Conservation (phyloP, 1,140 invertebrate species). For the Drosophila biarmipes region DNA sequence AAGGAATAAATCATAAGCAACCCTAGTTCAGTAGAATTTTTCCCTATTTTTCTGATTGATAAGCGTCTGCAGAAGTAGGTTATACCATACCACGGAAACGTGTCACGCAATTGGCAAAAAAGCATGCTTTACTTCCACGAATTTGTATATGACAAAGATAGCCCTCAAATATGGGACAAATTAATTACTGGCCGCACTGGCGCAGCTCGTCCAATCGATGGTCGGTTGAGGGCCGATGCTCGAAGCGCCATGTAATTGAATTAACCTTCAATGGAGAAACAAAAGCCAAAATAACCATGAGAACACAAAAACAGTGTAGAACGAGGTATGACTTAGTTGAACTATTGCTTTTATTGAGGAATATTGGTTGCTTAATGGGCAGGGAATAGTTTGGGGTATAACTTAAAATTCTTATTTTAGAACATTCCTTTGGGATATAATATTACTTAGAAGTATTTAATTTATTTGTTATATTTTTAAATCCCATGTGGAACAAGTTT, state of each 20-base stretch:
- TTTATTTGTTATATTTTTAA: not conserved
- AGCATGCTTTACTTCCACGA: slow-evolving; percentile 3
- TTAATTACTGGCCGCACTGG: slow-evolving; percentile 29
- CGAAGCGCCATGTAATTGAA: slow-evolving; percentile 62
- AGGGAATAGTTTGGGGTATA: not conserved
- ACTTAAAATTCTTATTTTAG: no score
- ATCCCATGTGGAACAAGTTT: not conserved
- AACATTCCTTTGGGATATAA: not conserved
- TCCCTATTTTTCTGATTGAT: slow-evolving; percentile 11
- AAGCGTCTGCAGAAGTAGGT: slow-evolving; percentile 24
- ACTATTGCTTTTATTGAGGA: slow-evolving; percentile 7
- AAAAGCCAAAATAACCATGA: slow-evolving; percentile 49
- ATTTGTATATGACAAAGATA: slow-evolving; percentile 37
- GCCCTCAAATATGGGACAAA: slow-evolving; percentile 34
- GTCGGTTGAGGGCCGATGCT: slow-evolving; percentile 22
- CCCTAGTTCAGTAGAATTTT: slow-evolving; percentile 25
- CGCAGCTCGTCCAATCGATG: slow-evolving; percentile 56
- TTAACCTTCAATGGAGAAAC: slow-evolving; percentile 68
- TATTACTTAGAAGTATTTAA: not conserved
- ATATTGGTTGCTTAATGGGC: slow-evolving; percentile 10
- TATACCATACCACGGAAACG: slow-evolving; percentile 23
- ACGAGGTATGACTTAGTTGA: slow-evolving; percentile 15
- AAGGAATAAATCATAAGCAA: slow-evolving; percentile 6
- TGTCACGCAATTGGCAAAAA: slow-evolving; percentile 34
- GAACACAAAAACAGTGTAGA: slow-evolving; percentile 4